Percentiles rank a stretch among this genome's conserved stretches.
Conservation (phyloP, 53 echinoderm and acorn worm species). For the Stichopus horrens region DNA sequence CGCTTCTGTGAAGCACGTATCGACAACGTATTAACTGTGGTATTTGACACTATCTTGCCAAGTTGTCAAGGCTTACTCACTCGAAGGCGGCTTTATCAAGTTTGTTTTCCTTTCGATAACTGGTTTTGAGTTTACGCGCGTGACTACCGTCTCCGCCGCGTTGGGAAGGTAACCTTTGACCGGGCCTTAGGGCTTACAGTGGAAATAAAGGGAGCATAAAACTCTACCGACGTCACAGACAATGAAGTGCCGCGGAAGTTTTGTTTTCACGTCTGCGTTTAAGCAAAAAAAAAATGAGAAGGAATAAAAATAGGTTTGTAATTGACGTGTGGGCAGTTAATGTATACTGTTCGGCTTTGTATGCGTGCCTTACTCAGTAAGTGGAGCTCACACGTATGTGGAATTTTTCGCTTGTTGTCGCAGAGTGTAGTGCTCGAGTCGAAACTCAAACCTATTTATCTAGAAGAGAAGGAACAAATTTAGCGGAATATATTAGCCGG, state of each 20-base stretch:
- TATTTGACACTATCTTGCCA: conserved; percentile 42
- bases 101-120: conserved; percentile 46
- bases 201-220: conserved; percentile 28
- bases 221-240: conserved; percentile 34
- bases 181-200: conserved; percentile 26
- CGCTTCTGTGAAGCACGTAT: conserved; percentile 13
- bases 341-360: background rate
- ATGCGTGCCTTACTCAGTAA: background rate
- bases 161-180: conserved; percentile 35
- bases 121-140: conserved; percentile 37
- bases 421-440: background rate
- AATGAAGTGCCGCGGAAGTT: conserved; percentile 30
- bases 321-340: conserved; percentile 4
- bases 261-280: conserved; percentile 25
- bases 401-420: background rate
- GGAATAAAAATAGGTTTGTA: conserved; percentile 26
- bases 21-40: conserved; percentile 31
- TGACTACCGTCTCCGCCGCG: conserved; percentile 27
- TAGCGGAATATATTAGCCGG: no score
- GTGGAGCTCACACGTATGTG: background rate
- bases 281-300: conserved; percentile 12
- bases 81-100: background rate
- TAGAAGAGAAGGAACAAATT: no score
- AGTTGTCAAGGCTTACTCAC: conserved; percentile 26
- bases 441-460: background rate